Conservation (phyloP, 2,113 vertebrate genomes). For the Noturus placidus region DNA sequence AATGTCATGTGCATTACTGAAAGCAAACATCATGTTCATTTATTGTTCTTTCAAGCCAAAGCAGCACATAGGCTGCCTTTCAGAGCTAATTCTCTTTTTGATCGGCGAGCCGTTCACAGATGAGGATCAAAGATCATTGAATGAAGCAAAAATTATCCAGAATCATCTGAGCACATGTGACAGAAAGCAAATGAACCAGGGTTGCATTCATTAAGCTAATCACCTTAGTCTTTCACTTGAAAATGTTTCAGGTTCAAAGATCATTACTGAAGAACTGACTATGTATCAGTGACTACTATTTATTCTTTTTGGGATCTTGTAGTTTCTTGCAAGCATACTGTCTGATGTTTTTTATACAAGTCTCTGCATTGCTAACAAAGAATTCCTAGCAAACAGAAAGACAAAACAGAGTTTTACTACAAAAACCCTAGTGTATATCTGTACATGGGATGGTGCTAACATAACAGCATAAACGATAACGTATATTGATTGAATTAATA, state of each 20-base stretch:
- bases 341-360: not conserved
- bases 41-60: not conserved
- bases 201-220: slow-evolving; percentile 22
- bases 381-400: not conserved
- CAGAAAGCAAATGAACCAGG: not conserved
- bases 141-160: not conserved
- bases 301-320: not conserved
- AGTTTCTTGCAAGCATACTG: not conserved
- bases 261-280: not conserved
- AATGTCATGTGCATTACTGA: not conserved
- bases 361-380: not conserved
- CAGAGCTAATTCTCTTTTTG: slow-evolving; percentile 27
- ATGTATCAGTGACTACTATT: not conserved
- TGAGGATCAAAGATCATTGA: slow-evolving; percentile 31
- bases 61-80: not conserved
- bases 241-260: slow-evolving; percentile 8
- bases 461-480: not conserved
- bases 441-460: not conserved
- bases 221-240: slow-evolving; percentile 9
- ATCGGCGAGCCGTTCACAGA: slow-evolving; percentile 10
- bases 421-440: not conserved
- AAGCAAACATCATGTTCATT: slow-evolving; percentile 12
- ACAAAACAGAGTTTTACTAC: not conserved
- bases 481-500: not conserved
- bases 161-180: not conserved